Evolutionary conservation across 1,140 invertebrate species (phyloP).

Genomic region (Teleogryllus occipitalis): DNA sequence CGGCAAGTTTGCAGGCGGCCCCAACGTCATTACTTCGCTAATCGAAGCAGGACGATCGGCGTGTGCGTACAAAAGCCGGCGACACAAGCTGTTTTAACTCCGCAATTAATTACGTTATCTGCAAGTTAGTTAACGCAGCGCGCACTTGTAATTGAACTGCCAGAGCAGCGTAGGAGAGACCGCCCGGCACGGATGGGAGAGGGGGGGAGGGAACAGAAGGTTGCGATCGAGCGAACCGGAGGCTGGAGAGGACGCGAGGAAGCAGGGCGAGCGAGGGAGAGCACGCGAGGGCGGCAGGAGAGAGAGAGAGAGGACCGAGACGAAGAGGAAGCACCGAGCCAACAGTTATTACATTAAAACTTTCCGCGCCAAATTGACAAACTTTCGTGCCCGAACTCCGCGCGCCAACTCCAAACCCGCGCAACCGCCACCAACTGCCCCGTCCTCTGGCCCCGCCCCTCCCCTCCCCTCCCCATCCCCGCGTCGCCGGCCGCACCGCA

Average conservation of each 20-base stretch:
- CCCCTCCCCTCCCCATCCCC: background rate
- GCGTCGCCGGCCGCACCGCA: background rate
- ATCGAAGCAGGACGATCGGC: background rate
- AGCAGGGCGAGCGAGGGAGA: background rate
- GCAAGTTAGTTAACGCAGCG: background rate
- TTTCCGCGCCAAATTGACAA: background rate
- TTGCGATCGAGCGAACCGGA: no score
- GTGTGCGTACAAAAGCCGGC: background rate
- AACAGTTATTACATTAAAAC: constrained; percentile 6
- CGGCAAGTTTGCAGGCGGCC: no score
- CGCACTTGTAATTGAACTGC: background rate
- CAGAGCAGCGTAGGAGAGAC: background rate
- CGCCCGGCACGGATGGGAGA: background rate
- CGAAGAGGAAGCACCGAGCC: background rate
- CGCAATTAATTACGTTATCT: constrained; percentile 5
- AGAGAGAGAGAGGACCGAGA: background rate
- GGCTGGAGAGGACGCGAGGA: no score
- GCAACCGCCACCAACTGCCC: background rate
- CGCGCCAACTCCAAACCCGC: background rate
- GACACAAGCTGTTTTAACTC: background rate
- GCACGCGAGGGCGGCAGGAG: background rate
- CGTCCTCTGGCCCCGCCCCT: no score
- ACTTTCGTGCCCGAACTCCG: background rate
- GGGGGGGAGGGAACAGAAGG: background rate
- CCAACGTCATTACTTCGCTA: background rate